Evolutionary conservation across 2,113 vertebrate species (phyloP).

Genomic region (Tenrec ecaudatus): DNA sequence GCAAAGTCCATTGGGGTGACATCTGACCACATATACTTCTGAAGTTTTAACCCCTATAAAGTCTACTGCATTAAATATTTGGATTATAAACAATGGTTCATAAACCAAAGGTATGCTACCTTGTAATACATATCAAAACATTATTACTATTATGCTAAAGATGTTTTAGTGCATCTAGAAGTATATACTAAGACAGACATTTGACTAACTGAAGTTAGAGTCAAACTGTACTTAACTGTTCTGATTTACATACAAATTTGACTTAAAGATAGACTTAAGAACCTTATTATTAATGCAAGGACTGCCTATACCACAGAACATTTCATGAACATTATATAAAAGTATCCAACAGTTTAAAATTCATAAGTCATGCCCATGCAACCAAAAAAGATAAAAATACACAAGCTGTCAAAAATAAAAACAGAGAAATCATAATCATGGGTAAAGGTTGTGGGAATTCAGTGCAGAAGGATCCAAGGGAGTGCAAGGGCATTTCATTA

Average conservation of each 20-base stretch:
- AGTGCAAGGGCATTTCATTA: background rate
- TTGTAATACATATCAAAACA: background rate
- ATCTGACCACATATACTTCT: too few species aligned
- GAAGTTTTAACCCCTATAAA: too few species aligned
- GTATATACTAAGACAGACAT: background rate
- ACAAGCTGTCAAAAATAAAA: background rate
- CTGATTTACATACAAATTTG: background rate
- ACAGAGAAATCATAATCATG: background rate
- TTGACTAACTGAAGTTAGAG: background rate
- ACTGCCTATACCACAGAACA: background rate
- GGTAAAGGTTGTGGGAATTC: background rate
- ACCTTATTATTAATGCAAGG: background rate
- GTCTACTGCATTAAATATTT: too few species aligned
- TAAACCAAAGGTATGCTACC: background rate
- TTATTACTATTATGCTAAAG: background rate
- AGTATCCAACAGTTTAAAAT: slow-evolving; percentile 51
- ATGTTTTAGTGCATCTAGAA: background rate
- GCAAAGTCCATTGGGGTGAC: too few species aligned
- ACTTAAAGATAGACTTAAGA: background rate
- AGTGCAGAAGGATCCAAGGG: background rate
- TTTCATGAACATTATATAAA: background rate
- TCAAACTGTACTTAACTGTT: background rate
- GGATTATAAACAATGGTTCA: background rate
- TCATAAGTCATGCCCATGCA: background rate
- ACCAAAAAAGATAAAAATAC: background rate